Evolutionary conservation across 1,140 invertebrate genomes (phyloP).

Genomic region (Ostrea denselamellosa): DNA sequence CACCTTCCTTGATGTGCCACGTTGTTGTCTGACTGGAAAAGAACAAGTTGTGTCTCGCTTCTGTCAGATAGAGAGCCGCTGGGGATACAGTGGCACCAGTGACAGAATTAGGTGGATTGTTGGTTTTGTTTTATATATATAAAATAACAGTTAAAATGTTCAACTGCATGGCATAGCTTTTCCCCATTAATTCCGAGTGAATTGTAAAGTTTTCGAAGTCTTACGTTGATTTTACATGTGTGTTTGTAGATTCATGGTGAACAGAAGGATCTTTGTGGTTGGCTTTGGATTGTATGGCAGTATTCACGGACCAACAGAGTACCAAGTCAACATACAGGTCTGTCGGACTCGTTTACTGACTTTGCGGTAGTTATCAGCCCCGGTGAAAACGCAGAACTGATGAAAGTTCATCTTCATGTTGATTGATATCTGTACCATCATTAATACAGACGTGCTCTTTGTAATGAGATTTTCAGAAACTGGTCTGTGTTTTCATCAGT

Average conservation of each 20-base stretch:
- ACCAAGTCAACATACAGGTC: constrained; percentile 86
- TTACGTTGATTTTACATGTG: constrained; percentile 36
- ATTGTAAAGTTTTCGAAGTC: no score
- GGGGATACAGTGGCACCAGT: constrained; percentile 93
- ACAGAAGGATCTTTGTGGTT: constrained; percentile 90
- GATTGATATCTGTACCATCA: no score
- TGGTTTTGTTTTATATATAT: no score
- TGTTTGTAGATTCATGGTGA: constrained; percentile 87
- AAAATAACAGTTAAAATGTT: no score
- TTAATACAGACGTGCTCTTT: no score
- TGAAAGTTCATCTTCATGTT: no score
- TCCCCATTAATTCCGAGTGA: no score
- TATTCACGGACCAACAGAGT: constrained; percentile 90
- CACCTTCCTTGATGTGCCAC: constrained; percentile 85
- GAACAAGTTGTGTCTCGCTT: constrained; percentile 90
- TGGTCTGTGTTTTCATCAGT: no score
- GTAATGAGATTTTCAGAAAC: no score
- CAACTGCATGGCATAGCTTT: no score
- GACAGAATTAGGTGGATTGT: constrained; percentile 92
- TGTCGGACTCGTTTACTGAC: not conserved
- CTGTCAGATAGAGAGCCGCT: constrained; percentile 88
- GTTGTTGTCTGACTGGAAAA: constrained; percentile 91
- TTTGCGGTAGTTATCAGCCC: no score
- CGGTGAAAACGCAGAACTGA: no score
- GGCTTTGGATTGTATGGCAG: constrained; percentile 94